Evolutionary conservation across 2,113 vertebrate genomes (phyloP).

Genomic region (Trogon melanurus): DNA sequence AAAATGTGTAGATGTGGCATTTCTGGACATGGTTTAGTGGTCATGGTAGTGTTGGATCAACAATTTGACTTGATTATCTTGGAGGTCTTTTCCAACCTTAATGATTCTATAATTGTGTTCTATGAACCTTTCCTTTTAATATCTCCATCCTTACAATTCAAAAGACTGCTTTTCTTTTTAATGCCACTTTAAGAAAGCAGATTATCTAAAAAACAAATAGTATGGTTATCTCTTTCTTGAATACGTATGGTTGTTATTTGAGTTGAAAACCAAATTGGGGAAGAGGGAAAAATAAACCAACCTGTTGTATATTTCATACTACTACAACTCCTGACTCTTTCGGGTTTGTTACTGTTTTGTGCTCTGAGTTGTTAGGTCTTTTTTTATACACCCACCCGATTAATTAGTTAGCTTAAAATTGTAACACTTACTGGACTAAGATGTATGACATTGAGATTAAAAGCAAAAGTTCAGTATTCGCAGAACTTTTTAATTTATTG

Average conservation of each 20-base stretch:
- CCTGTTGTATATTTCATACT: conserved; percentile 40
- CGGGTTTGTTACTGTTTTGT: background rate
- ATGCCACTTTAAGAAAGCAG: background rate
- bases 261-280: background rate
- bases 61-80: no score
- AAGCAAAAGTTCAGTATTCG: conserved; percentile 43
- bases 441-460: conserved; percentile 33
- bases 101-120: no score
- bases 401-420: conserved; percentile 31
- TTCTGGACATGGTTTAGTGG: no score
- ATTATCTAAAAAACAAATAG: background rate
- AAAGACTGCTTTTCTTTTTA: background rate
- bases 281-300: background rate
- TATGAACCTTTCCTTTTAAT: background rate
- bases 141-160: background rate
- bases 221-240: background rate
- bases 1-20: no score
- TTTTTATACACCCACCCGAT: background rate
- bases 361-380: background rate
- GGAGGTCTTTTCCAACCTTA: no score
- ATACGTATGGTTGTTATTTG: conserved; percentile 48
- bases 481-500: conserved; percentile 7
- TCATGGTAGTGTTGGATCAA: no score
- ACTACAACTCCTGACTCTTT: background rate
- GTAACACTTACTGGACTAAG: background rate